Percentiles rank a stretch among this genome's conserved stretches.
Conservation (phyloP, 2,888 invertebrate species). For the Nomada ferruginata region DNA sequence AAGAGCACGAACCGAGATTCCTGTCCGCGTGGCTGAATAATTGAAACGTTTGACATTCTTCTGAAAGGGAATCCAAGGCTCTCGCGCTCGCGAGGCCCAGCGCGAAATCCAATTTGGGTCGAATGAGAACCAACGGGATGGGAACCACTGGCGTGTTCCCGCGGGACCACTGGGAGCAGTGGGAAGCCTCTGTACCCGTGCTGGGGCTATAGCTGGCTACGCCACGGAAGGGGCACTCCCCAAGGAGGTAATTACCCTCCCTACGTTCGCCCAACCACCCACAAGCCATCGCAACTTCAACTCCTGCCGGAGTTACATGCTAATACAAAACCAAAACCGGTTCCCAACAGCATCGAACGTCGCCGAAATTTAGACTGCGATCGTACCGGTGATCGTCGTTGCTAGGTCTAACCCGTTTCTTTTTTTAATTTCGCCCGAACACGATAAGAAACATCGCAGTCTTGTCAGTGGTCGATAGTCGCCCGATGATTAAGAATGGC, state of each 20-base stretch:
- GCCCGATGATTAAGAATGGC: too few relatives aligned
- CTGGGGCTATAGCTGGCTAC: constrained; percentile 77
- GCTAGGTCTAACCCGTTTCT: background rate
- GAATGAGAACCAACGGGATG: constrained; percentile 79
- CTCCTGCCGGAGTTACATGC: constrained; percentile 83
- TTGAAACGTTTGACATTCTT: too few relatives aligned
- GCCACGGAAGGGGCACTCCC: constrained; percentile 77
- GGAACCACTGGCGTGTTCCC: constrained; percentile 79
- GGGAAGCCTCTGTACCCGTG: constrained; percentile 81
- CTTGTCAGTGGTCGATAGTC: too few relatives aligned
- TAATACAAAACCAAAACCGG: constrained; percentile 83
- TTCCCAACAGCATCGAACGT: constrained; percentile 75
- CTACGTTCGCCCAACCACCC: constrained; percentile 73
- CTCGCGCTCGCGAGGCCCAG: background rate
- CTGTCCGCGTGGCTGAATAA: too few relatives aligned
- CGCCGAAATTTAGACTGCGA: constrained; percentile 59
- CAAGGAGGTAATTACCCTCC: constrained; percentile 83
- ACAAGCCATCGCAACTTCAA: constrained; percentile 82
- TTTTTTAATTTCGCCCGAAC: background rate
- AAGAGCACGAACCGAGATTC: too few relatives aligned
- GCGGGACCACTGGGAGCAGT: constrained; percentile 81
- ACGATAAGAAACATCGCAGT: background rate
- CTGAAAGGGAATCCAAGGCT: background rate
- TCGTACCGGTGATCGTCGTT: too few relatives aligned
- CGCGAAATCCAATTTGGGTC: constrained; percentile 74